These are phyloP conservation scores for Arenaria interpres DNA, from an alignment of 2,113 vertebrate species.

Conservation along the genomic window DNA sequence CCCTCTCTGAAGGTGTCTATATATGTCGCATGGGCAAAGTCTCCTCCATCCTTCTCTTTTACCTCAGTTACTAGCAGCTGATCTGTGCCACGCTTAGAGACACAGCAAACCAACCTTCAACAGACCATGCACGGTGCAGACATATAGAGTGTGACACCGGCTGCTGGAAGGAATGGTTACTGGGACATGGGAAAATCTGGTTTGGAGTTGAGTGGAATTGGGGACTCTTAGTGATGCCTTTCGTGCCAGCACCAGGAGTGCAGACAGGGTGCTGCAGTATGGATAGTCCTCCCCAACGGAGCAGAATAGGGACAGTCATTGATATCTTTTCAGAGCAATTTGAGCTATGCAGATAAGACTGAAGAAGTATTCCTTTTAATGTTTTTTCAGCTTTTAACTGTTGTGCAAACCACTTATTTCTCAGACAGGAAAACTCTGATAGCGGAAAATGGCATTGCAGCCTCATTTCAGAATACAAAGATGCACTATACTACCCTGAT, in stretches of 20 bases:
- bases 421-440: neutral
- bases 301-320: neutral
- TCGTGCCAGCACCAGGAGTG: neutral
- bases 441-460: neutral
- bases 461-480: neutral
- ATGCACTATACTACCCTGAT: neutral
- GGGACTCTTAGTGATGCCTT: neutral
- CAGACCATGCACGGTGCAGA: neutral
- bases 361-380: neutral
- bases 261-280: neutral
- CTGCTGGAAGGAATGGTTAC: neutral
- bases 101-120: neutral
- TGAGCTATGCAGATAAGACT: neutral
- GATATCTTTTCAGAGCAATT: neutral
- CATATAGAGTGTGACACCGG: neutral
- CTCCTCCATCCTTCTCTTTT: neutral
- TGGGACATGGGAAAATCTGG: neutral
- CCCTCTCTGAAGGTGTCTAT: neutral
- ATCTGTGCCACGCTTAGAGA: neutral
- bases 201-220: neutral
- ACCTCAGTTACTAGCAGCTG: neutral
- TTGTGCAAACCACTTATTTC: neutral
- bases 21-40: neutral
- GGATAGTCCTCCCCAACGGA: neutral
- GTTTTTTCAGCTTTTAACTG: neutral